These are phyloP conservation scores for Stenchaetothrips biformis DNA, from an alignment of 2,888 invertebrate species.

Conservation along the genomic window DNA sequence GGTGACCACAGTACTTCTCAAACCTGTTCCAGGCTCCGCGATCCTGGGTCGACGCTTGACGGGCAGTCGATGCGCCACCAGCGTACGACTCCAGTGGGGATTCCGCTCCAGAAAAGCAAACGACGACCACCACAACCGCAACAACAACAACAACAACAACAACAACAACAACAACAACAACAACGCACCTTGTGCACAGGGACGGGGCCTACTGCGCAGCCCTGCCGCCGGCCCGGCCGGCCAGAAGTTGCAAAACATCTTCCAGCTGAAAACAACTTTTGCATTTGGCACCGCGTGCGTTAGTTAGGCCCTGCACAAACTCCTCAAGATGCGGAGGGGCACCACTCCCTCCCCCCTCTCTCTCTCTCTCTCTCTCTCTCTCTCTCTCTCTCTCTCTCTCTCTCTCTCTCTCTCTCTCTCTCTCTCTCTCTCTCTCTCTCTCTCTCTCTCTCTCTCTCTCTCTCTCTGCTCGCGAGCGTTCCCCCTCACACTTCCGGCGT, in stretches of 20 bases:
- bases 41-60: neutral
- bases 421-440: neutral
- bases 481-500: no score
- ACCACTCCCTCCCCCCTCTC: neutral
- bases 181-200: no score
- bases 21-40: neutral
- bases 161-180: no score
- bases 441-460: neutral
- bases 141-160: no score
- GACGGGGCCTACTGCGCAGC: no score
- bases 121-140: no score
- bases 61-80: no score
- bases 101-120: no score
- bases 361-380: conserved; percentile 1
- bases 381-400: neutral
- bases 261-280: conserved; percentile 6
- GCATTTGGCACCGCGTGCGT: conserved; percentile 18
- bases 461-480: no score
- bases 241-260: conserved; percentile 14
- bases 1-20: no score
- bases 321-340: neutral
- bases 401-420: neutral
- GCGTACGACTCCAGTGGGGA: no score
- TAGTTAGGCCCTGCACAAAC: neutral
- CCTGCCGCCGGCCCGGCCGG: no score